Conservation (phyloP, 2,888 invertebrate genomes). For the Metopia argyrocephala region DNA sequence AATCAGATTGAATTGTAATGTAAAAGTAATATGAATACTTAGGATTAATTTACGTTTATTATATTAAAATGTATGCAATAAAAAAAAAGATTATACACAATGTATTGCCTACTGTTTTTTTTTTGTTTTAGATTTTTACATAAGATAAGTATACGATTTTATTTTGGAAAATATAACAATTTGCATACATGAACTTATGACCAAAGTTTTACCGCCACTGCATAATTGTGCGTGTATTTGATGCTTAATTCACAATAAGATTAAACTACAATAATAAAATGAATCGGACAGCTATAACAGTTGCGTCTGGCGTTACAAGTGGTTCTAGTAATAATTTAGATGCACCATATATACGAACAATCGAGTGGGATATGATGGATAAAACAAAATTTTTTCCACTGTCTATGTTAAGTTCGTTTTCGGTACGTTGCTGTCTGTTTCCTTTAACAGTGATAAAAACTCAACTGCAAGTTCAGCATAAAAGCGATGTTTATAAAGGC, state of each 20-base stretch:
- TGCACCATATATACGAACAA: constrained; percentile 85
- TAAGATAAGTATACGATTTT: background rate
- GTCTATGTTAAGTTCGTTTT: constrained; percentile 87
- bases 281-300: constrained; percentile 65
- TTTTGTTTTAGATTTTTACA: constrained; percentile 35
- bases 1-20: too few relatives aligned
- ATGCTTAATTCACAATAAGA: background rate
- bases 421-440: constrained; percentile 86
- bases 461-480: constrained; percentile 90
- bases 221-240: background rate
- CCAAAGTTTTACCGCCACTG: constrained; percentile 25
- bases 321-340: constrained; percentile 67
- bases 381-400: constrained; percentile 95
- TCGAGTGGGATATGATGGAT: constrained; percentile 99
- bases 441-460: constrained; percentile 97
- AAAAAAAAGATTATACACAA: too few relatives aligned
- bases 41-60: too few relatives aligned
- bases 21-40: too few relatives aligned
- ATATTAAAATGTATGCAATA: too few relatives aligned
- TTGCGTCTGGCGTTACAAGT: constrained; percentile 65
- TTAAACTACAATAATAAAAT: constrained; percentile 12
- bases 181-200: constrained; percentile 47
- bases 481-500: constrained; percentile 89
- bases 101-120: too few relatives aligned
- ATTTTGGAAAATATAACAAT: constrained; percentile 5